Base-by-base conservation (phyloP, 2,113 vertebrate species). In the Sander vitreus region DNA sequence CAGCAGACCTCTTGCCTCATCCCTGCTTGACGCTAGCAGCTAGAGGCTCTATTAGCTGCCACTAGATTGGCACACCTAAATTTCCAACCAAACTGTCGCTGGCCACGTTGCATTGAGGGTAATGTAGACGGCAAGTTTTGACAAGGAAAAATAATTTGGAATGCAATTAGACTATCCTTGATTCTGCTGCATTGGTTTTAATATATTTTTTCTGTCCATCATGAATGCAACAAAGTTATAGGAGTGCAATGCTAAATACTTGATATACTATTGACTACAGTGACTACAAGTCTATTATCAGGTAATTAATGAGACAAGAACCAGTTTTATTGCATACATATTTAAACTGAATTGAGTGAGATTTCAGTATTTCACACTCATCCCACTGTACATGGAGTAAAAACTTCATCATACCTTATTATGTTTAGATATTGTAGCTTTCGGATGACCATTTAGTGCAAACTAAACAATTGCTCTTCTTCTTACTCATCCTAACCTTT, bases 341-440 rank as follows among this genome's bases (percentile, higher is more conserved):
- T 39, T 16, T 12, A 70, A 65, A 55, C 13, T 53, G 58, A 58
- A 64, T 51, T n/a, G 3, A 63, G 13, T 27, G 10, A 76, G 25
- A 33, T 48, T 67, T 85, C 64, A 51, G 12, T 30, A 65, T 65
- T 66, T 73, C n/a, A 43, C 50, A 58, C 25, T 62, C n/a, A 47
- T 25, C 21, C 1, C 23, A 21, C 27, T 33, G 9, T 25, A 33
- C 5, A 19, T 18, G 27, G 12, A 76, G 47, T 60, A 54, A 68
- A 85, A 30, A 59, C 1, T 2, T 18, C 57, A 39, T 81, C 3
- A 23, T 15, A 19, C 16, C 47, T 60, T 71, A 67, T 60, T 71
- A 39, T 48, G 25, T 64, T 64, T 11, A 55, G 65, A 9, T 57
- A 13, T 21, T 55, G 21, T 33, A 59, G 53, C 51, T 45, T 54